Evolutionary conservation across 2,888 invertebrate species (phyloP).

Genomic region (Ligdia adustata): DNA sequence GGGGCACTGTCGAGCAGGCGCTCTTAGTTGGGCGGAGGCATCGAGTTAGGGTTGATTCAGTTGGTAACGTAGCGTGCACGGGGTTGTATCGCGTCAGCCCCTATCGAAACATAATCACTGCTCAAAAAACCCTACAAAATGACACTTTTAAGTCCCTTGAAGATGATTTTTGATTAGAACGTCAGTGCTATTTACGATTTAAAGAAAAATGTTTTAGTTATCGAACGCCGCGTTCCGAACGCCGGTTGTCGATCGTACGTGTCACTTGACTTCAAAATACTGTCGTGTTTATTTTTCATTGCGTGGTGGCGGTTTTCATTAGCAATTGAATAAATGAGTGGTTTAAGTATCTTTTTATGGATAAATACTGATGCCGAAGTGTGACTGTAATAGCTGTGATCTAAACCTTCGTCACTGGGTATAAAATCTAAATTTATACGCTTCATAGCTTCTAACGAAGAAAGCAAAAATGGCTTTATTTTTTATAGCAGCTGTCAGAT

Average conservation of each 20-base stretch:
- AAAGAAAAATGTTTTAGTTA: constrained; percentile 26
- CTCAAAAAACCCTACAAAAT: constrained; percentile 72
- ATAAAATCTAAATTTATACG: constrained; percentile 43
- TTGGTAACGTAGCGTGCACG: constrained; percentile 75
- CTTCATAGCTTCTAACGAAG: constrained; percentile 24
- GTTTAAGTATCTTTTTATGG: constrained; percentile 56
- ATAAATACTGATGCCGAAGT: constrained; percentile 72
- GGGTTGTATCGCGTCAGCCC: constrained; percentile 69
- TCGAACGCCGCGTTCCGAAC: constrained; percentile 35
- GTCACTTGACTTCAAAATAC: constrained; percentile 53
- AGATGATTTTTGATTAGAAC: constrained; percentile 51
- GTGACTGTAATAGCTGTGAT: constrained; percentile 76
- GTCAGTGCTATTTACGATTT: constrained; percentile 47
- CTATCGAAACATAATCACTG: constrained; percentile 67
- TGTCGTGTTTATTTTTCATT: constrained; percentile 46
- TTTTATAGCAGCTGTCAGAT: too few species aligned
- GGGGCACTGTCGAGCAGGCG: constrained; percentile 68
- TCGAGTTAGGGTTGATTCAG: constrained; percentile 80
- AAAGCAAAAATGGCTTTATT: constrained; percentile 7
- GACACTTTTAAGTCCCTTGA: constrained; percentile 61
- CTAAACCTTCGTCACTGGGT: constrained; percentile 74
- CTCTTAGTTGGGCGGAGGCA: constrained; percentile 82
- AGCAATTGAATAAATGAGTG: constrained; percentile 46
- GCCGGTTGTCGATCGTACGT: constrained; percentile 68
- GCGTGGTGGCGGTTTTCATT: constrained; percentile 26